These are phyloP conservation scores for Bathybates hornii DNA, from an alignment of 2,113 vertebrate species.

Conservation along the genomic window DNA sequence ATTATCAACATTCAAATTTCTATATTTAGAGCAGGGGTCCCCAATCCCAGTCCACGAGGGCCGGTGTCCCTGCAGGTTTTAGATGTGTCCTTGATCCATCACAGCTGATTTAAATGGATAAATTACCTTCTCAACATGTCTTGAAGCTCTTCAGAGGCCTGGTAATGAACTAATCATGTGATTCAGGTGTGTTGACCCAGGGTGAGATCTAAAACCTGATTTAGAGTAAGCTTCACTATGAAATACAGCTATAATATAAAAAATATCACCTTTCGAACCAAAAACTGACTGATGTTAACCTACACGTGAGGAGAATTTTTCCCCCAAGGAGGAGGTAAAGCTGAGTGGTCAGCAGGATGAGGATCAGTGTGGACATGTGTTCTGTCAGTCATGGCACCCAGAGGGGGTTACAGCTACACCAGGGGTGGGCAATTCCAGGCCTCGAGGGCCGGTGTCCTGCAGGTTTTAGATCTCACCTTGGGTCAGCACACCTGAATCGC, in stretches of 20 bases:
- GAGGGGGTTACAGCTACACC: background rate
- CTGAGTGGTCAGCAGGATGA: constrained; percentile 52
- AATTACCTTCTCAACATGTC: background rate
- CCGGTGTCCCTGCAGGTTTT: background rate
- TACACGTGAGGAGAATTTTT: background rate
- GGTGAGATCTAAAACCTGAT: background rate
- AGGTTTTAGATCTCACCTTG: no score
- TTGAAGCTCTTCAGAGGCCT: background rate
- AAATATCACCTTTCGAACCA: background rate
- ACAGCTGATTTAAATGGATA: background rate
- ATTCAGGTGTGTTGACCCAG: background rate
- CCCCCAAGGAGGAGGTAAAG: background rate
- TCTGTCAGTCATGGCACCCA: constrained; percentile 42
- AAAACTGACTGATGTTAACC: background rate
- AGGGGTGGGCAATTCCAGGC: no score
- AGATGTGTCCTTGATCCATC: background rate
- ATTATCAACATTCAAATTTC: background rate
- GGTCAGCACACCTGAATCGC: no score
- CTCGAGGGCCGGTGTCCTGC: no score
- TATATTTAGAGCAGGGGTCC: background rate
- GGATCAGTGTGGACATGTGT: constrained; percentile 57
- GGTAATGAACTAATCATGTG: background rate
- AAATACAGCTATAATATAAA: background rate
- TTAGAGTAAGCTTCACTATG: background rate
- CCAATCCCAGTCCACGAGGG: background rate